A percentile compares a stretch with the other conserved stretches of the same genome.
Conservation (phyloP, 2,888 invertebrate species). For the Coremacera marginata region DNA sequence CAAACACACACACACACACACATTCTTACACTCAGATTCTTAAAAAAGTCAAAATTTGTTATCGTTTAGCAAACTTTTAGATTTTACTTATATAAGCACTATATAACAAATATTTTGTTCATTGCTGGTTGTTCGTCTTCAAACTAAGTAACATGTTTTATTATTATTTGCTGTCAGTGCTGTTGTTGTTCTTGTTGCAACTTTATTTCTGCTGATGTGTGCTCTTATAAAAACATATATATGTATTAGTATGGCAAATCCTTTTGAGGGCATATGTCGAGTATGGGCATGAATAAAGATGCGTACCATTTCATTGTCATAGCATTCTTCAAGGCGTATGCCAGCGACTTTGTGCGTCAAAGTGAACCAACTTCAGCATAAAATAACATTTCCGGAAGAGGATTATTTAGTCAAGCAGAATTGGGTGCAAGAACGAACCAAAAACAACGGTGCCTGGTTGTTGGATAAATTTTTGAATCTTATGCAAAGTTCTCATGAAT, state of each 20-base stretch:
- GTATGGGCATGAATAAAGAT: slow-evolving; percentile 23
- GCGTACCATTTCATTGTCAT: slow-evolving; percentile 18
- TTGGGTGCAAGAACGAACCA: not conserved
- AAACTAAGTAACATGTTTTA: not conserved
- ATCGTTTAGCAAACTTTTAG: not conserved
- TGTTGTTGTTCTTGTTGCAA: slow-evolving; percentile 2
- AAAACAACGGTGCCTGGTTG: not conserved
- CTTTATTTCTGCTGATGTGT: slow-evolving; percentile 13
- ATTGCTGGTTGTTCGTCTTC: not conserved
- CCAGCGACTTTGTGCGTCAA: not conserved
- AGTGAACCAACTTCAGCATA: slow-evolving; percentile 17
- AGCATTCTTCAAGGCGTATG: not conserved
- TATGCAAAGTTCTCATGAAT: slow-evolving; percentile 42
- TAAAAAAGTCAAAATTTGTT: not conserved
- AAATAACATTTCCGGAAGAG: slow-evolving; percentile 33
- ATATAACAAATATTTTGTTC: not conserved
- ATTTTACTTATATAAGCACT: no score
- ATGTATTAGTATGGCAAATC: slow-evolving; percentile 16
- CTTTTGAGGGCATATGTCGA: slow-evolving; percentile 18
- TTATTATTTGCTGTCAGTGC: not conserved
- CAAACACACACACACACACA: no score
- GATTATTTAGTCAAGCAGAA: slow-evolving; percentile 39
- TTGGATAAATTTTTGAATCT: slow-evolving; percentile 9
- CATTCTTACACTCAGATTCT: no score
- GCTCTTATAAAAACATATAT: not conserved